Evolutionary conservation across 2,888 invertebrate genomes (phyloP).

Genomic region (Lasiommata megera): DNA sequence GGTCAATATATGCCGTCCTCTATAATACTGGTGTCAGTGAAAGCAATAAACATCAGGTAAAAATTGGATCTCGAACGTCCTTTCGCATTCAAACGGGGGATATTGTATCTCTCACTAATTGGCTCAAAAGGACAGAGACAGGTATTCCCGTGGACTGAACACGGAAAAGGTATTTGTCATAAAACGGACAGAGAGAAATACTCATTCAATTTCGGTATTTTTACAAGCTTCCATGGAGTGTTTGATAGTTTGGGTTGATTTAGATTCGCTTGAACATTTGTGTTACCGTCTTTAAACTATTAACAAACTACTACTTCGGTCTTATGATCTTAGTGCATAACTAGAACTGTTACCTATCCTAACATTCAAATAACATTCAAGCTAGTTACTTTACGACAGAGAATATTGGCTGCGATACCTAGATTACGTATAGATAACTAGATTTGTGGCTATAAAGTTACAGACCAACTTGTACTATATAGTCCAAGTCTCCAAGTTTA

Average conservation of each 20-base stretch:
- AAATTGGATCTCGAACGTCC: constrained; percentile 66
- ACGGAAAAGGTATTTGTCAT: constrained; percentile 58
- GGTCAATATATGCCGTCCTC: constrained; percentile 41
- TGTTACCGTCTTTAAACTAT: too few relatives aligned
- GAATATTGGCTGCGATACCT: too few relatives aligned
- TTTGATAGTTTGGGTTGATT: background rate
- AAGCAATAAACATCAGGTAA: constrained; percentile 74
- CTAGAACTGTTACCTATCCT: too few relatives aligned
- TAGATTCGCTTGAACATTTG: background rate
- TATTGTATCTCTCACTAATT: constrained; percentile 70
- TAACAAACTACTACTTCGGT: too few relatives aligned
- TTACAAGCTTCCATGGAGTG: constrained; percentile 36
- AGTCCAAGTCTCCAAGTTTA: too few relatives aligned
- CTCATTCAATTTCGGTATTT: constrained; percentile 62
- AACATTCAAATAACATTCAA: too few relatives aligned
- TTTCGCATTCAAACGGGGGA: constrained; percentile 49
- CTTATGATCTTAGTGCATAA: too few relatives aligned
- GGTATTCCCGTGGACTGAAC: constrained; percentile 38
- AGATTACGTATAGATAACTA: too few relatives aligned
- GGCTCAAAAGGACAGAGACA: constrained; percentile 51
- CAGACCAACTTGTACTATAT: too few relatives aligned
- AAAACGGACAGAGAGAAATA: constrained; percentile 52
- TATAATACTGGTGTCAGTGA: constrained; percentile 70
- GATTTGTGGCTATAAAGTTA: too few relatives aligned
- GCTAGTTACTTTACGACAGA: too few relatives aligned